phyloP scores from a whole-genome alignment of 2,888 invertebrate species.

The Lasioglossum figueresi region DNA sequence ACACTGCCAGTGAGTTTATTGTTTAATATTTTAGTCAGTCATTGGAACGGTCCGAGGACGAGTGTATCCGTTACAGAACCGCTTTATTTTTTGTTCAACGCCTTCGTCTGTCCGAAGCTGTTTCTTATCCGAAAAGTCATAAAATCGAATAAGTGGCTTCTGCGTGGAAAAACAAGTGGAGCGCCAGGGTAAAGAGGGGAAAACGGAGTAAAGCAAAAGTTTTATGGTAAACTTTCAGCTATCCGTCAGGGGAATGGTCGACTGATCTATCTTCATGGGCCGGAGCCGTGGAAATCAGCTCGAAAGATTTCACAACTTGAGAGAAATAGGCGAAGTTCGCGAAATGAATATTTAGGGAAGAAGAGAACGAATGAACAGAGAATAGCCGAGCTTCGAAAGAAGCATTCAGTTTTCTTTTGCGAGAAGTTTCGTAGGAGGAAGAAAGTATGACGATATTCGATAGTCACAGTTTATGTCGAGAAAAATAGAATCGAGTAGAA shows the following conservation, averaged over 20 bases:
- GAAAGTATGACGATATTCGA: neutral
- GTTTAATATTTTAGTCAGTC: neutral
- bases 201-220: neutral
- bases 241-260: neutral
- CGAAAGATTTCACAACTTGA: neutral
- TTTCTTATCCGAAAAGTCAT: constrained; percentile 28
- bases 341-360: neutral
- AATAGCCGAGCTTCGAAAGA: neutral
- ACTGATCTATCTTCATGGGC: neutral
- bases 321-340: neutral
- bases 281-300: neutral
- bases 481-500: neutral
- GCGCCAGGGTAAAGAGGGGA: neutral
- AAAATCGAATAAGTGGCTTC: constrained; percentile 29
- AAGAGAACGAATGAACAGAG: neutral
- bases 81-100: constrained; percentile 2
- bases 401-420: neutral
- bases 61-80: neutral
- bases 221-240: neutral
- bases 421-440: neutral
- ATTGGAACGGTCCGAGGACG: neutral
- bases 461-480: too few species aligned
- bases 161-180: neutral
- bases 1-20: neutral
- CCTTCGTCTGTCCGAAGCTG: constrained; percentile 23